Conservation (phyloP, 2,888 invertebrate genomes). For the Drosophila tanythrix region DNA sequence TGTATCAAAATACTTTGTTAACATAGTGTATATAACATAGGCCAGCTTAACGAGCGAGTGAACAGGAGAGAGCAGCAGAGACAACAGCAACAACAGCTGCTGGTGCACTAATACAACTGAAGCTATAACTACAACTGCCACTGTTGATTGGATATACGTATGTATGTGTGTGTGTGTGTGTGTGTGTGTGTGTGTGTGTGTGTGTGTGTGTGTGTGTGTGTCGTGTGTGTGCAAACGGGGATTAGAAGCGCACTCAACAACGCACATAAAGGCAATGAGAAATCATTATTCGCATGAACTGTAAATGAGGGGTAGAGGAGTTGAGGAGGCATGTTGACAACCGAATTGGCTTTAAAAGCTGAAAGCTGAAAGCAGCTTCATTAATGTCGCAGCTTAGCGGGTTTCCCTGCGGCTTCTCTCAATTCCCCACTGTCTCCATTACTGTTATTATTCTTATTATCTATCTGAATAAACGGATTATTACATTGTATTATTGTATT, state of each 20-base stretch:
- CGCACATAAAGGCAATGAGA: background rate
- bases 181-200: background rate
- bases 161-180: background rate
- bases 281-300: background rate
- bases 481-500: conserved; percentile 1
- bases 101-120: background rate
- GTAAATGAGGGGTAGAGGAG: background rate
- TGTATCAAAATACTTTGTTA: background rate
- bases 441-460: conserved; percentile 25
- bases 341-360: conserved; percentile 12
- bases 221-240: conserved; percentile 3
- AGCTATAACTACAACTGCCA: background rate
- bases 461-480: conserved; percentile 62
- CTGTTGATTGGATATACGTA: background rate
- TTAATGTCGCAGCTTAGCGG: conserved; percentile 47
- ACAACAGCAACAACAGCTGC: background rate
- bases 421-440: conserved; percentile 54
- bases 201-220: background rate
- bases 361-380: conserved; percentile 18
- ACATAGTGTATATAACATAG: background rate
- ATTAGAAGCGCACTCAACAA: conserved; percentile 12
- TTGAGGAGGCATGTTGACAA: background rate
- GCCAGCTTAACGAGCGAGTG: background rate
- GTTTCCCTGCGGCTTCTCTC: conserved; percentile 44
- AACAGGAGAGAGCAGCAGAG: background rate